Percentiles rank a stretch among this genome's conserved stretches.
Evolutionary conservation across 2,113 vertebrate genomes (phyloP).

Genomic region (Campylomormyrus numenius): DNA sequence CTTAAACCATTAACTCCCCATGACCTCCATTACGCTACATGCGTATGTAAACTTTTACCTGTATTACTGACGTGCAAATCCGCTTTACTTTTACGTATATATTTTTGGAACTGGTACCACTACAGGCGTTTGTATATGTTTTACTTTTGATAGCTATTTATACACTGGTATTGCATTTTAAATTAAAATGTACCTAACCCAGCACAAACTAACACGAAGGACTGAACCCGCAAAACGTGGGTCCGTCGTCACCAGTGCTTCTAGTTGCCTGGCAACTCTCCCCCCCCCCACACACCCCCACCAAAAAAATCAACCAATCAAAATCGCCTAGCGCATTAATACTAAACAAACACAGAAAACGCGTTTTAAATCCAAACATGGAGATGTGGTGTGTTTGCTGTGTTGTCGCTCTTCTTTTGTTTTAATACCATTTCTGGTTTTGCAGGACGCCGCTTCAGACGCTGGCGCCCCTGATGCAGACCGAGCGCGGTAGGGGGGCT

Average conservation of each 20-base stretch:
- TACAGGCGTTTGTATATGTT: neutral
- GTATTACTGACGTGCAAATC: neutral
- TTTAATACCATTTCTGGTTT: neutral
- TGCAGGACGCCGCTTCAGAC: too few species aligned
- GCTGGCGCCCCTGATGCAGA: neutral
- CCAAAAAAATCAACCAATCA: conserved; percentile 55
- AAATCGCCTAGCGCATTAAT: conserved; percentile 47
- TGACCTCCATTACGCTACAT: neutral
- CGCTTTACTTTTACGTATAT: neutral
- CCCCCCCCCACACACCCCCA: neutral
- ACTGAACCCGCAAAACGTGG: neutral
- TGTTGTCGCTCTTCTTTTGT: neutral
- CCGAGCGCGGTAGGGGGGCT: conserved; percentile 12
- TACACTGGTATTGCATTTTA: neutral
- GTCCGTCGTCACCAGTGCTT: conserved; percentile 16
- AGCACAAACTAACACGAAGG: neutral
- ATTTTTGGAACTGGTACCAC: neutral
- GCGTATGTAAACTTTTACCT: neutral
- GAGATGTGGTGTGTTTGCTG: neutral
- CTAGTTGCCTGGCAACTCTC: conserved; percentile 54
- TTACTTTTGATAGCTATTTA: neutral
- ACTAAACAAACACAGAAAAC: conserved; percentile 18
- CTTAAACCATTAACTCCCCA: neutral
- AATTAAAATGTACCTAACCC: neutral
- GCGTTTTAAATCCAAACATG: neutral